Conservation (phyloP, 2,797 vertebrate genomes). For the Sphenodon punctatus region DNA sequence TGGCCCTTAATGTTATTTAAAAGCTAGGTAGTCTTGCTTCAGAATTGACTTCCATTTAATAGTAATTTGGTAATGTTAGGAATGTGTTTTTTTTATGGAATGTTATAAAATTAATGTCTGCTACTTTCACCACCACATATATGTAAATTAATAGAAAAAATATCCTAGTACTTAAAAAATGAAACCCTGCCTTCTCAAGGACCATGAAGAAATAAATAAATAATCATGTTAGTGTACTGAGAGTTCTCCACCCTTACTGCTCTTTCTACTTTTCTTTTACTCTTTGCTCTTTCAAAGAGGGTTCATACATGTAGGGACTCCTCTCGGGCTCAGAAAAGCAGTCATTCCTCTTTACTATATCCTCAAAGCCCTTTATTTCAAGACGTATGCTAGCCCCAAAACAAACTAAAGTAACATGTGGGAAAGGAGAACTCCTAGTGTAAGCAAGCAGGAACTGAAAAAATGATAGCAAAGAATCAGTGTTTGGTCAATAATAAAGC, state of each 20-base stretch:
- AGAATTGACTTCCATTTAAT: neutral
- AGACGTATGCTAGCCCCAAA: no score
- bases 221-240: neutral
- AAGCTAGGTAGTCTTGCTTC: neutral
- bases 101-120: no score
- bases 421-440: neutral
- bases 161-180: neutral
- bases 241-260: neutral
- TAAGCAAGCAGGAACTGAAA: neutral
- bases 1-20: neutral
- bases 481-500: neutral
- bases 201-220: neutral
- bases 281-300: neutral
- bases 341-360: neutral
- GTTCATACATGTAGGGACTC: neutral
- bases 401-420: no score
- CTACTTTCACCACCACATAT: no score
- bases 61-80: no score
- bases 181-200: neutral
- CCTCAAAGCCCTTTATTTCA: rapidly evolving
- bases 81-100: no score
- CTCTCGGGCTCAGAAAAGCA: neutral
- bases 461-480: neutral
- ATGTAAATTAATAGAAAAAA: no score
- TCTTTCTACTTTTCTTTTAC: neutral